Conservation (phyloP, 2,888 invertebrate genomes). For the Anarsia innoxiella region DNA sequence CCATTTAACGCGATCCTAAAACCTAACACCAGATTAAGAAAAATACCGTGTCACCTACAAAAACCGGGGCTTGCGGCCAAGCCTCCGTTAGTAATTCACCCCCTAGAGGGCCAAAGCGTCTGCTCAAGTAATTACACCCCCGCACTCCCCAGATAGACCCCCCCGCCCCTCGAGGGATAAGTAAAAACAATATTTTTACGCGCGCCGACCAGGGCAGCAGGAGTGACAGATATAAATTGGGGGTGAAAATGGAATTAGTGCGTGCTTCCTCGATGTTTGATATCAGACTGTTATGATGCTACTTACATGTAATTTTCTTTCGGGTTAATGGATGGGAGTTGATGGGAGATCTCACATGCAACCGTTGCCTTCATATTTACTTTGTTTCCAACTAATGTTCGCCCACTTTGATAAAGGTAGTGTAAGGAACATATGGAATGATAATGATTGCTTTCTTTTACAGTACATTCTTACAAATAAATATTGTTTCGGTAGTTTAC, state of each 20-base stretch:
- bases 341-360: too few relatives aligned
- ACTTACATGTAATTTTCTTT: constrained; percentile 12
- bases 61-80: constrained; percentile 44
- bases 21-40: constrained; percentile 58
- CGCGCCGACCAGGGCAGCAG: constrained; percentile 57
- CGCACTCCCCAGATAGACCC: too few relatives aligned
- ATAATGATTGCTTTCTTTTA: too few relatives aligned
- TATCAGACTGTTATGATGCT: constrained; percentile 26
- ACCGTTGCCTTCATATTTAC: too few relatives aligned
- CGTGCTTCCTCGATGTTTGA: constrained; percentile 43
- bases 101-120: constrained; percentile 51
- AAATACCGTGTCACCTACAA: constrained; percentile 51
- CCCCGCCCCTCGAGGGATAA: constrained; percentile 49
- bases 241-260: constrained; percentile 64
- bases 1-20: too few relatives aligned
- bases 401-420: too few relatives aligned
- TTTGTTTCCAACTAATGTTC: too few relatives aligned
- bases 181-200: constrained; percentile 74
- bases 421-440: too few relatives aligned
- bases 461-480: too few relatives aligned
- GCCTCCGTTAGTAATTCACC: constrained; percentile 51
- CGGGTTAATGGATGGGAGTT: constrained; percentile 7
- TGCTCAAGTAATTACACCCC: constrained; percentile 69
- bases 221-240: constrained; percentile 72
- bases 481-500: too few relatives aligned